phyloP scores from a whole-genome alignment of 1,140 invertebrate species.

The Drosophila erecta region DNA sequence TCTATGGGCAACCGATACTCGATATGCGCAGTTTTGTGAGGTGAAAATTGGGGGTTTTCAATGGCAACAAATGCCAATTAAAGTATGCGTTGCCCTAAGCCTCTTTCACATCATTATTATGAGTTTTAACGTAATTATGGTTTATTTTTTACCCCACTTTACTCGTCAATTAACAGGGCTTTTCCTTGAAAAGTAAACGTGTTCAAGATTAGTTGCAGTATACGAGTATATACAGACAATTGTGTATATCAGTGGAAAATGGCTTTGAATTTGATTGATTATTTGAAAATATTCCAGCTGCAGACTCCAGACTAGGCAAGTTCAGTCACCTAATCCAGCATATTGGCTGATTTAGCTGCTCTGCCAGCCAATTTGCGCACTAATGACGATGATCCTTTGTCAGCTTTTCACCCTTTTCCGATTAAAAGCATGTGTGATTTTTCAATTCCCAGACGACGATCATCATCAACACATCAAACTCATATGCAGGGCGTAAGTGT shows the following conservation, averaged over 20 bases:
- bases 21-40: slow-evolving; percentile 1
- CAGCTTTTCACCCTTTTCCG: slow-evolving; percentile 24
- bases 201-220: too few relatives aligned
- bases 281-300: not conserved
- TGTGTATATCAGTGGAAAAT: too few relatives aligned
- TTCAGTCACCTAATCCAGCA: slow-evolving; percentile 2
- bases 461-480: slow-evolving; percentile 45
- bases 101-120: not conserved
- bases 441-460: slow-evolving; percentile 29
- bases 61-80: slow-evolving; percentile 15
- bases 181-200: too few relatives aligned
- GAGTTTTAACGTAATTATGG: too few relatives aligned
- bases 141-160: too few relatives aligned
- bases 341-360: not conserved
- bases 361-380: slow-evolving; percentile 25
- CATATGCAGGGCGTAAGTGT: slow-evolving; percentile 55
- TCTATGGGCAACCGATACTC: slow-evolving; percentile 7
- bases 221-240: too few relatives aligned
- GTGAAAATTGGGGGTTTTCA: slow-evolving; percentile 8
- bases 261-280: not conserved
- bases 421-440: slow-evolving; percentile 36
- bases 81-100: not conserved
- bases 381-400: slow-evolving; percentile 32
- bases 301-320: not conserved
- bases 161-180: too few relatives aligned